Conservation (phyloP, 2,888 invertebrate genomes). For the Girardia tigrina region DNA sequence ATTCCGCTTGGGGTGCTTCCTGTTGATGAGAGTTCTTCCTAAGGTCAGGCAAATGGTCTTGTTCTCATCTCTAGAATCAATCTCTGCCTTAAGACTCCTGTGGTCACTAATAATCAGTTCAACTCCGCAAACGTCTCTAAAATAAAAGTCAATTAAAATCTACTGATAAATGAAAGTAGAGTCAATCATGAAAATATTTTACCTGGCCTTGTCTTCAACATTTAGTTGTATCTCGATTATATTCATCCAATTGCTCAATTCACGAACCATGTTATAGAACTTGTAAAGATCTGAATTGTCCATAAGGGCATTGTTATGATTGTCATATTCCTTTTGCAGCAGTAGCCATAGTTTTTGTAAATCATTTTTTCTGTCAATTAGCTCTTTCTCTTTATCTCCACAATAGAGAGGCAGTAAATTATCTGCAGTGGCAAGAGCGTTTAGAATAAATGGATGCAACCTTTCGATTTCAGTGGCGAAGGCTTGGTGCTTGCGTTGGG, state of each 20-base stretch:
- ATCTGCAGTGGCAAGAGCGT: conserved; percentile 54
- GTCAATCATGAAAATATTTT: not conserved
- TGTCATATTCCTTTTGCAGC: conserved; percentile 56
- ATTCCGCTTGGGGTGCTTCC: conserved; percentile 81
- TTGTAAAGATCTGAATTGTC: conserved; percentile 83
- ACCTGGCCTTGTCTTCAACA: not conserved
- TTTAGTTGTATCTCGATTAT: conserved; percentile 77
- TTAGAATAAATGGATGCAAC: conserved; percentile 53
- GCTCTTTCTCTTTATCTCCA: conserved; percentile 88
- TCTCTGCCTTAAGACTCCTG: conserved; percentile 92
- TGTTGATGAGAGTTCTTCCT: conserved; percentile 72
- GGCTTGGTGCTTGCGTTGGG: conserved; percentile 88
- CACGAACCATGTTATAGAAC: conserved; percentile 94
- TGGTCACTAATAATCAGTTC: conserved; percentile 98
- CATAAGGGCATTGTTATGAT: conserved; percentile 61
- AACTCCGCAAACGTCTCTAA: conserved; percentile 77
- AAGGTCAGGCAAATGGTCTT: conserved; percentile 84
- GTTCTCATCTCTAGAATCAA: conserved; percentile 94
- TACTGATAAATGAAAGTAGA: not conserved
- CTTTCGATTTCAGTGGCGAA: conserved; percentile 91
- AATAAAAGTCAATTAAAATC: not conserved
- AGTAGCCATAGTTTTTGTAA: conserved; percentile 89
- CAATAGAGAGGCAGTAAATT: conserved; percentile 85
- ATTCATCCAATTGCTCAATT: conserved; percentile 96
- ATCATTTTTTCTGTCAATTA: conserved; percentile 80